A percentile compares a stretch with the other conserved stretches of the same genome.
These are phyloP conservation scores for Homarus americanus DNA, from an alignment of 1,140 invertebrate genomes.

Conservation along the genomic window DNA sequence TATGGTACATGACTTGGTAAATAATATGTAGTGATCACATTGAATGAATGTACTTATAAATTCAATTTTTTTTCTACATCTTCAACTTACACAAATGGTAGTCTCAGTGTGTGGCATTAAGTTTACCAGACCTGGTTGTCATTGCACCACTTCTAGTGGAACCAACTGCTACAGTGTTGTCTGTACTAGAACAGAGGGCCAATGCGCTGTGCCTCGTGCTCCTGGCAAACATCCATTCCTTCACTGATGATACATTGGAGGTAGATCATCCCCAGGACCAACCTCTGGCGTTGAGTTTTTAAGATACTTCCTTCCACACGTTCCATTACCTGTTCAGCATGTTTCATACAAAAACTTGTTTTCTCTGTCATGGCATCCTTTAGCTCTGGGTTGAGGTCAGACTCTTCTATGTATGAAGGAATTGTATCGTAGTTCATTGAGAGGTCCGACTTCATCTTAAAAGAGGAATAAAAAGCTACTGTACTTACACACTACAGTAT, in stretches of 20 bases:
- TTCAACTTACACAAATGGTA: too few species aligned
- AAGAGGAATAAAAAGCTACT: too few species aligned
- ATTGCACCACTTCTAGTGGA: too few species aligned
- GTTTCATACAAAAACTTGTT: background rate
- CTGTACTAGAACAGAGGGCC: background rate
- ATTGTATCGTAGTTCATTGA: background rate
- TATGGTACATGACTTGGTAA: too few species aligned
- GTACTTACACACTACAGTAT: background rate
- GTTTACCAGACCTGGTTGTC: too few species aligned
- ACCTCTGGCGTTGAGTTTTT: background rate
- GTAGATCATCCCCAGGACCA: background rate
- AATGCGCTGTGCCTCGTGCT: background rate
- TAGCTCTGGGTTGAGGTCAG: background rate
- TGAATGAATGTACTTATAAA: too few species aligned
- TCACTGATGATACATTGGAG: background rate
- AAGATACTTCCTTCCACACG: background rate
- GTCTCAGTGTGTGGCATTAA: too few species aligned
- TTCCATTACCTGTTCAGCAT: background rate
- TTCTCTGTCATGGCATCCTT: background rate
- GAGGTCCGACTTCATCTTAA: background rate
- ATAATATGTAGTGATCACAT: too few species aligned
- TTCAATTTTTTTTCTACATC: too few species aligned
- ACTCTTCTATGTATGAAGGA: background rate
- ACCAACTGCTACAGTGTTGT: background rate
- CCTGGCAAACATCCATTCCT: background rate